These are phyloP conservation scores for Elgonia sp. DNA, from an alignment of 2,888 invertebrate genomes.

Conservation along the genomic window DNA sequence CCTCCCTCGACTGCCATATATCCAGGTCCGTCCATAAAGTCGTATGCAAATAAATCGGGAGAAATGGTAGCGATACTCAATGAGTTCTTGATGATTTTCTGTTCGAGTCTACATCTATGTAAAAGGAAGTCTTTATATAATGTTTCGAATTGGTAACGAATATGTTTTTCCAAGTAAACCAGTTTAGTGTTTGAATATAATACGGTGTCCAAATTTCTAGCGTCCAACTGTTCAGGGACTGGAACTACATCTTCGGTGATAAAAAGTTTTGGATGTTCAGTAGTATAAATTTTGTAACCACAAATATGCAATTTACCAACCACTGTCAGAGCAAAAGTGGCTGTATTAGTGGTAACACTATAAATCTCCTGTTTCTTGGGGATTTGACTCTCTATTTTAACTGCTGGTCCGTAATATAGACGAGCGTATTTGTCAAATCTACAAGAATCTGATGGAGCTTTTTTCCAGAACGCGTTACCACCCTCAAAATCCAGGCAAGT, in stretches of 20 bases:
- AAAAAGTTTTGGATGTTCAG: no score
- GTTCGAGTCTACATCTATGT: conserved; percentile 77
- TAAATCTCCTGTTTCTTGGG: background rate
- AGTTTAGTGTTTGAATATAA: conserved; percentile 78
- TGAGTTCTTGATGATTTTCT: conserved; percentile 78
- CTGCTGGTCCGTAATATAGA: background rate
- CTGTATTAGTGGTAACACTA: background rate
- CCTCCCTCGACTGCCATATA: background rate
- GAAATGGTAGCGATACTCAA: conserved; percentile 76
- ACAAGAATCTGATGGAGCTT: background rate
- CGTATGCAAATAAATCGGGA: conserved; percentile 7
- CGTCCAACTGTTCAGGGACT: no score
- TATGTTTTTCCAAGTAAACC: conserved; percentile 78
- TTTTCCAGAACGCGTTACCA: conserved; percentile 18
- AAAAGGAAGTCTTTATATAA: conserved; percentile 76
- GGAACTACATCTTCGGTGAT: no score
- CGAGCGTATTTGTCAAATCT: background rate
- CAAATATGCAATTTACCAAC: no score
- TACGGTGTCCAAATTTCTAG: conserved; percentile 73
- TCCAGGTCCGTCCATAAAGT: conserved; percentile 16
- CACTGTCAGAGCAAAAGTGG: no score
- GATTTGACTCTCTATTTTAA: background rate
- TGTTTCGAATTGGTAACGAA: conserved; percentile 69
- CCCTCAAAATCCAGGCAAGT: conserved; percentile 16
- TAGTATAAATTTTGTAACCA: no score